Percentiles rank a stretch among this genome's conserved stretches.
Evolutionary conservation across 2,888 invertebrate species (phyloP).

Genomic region (Terebella lapidaria): DNA sequence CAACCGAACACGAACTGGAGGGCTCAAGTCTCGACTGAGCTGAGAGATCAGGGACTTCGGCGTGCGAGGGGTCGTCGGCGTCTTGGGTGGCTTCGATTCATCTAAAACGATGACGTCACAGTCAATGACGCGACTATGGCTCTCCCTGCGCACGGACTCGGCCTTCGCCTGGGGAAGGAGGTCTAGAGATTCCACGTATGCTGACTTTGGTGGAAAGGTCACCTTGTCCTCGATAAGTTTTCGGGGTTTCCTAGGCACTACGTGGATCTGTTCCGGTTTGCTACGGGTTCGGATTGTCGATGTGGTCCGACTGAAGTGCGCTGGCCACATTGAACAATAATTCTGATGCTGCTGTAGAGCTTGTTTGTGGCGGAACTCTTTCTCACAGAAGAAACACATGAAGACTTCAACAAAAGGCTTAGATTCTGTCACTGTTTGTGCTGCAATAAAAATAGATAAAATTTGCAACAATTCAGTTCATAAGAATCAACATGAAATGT

Average conservation of each 20-base stretch:
- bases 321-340: too few relatives aligned
- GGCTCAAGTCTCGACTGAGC: constrained; percentile 32
- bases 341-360: too few relatives aligned
- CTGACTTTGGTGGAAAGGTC: background rate
- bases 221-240: background rate
- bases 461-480: too few relatives aligned
- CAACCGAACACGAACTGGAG: constrained; percentile 8
- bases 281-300: too few relatives aligned
- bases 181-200: background rate
- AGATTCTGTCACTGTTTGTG: too few relatives aligned
- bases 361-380: too few relatives aligned
- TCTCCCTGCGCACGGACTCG: background rate
- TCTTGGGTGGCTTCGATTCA: constrained; percentile 19
- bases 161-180: background rate
- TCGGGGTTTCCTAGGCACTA: background rate
- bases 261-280: too few relatives aligned
- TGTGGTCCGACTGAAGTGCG: too few relatives aligned
- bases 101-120: constrained; percentile 24
- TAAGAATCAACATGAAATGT: too few relatives aligned
- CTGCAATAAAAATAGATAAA: too few relatives aligned
- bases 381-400: too few relatives aligned
- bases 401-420: too few relatives aligned
- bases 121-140: background rate
- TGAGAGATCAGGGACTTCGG: constrained; percentile 45
- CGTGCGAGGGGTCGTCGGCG: constrained; percentile 36